A percentile compares a stretch with the other conserved stretches of the same genome.
These are phyloP conservation scores for Seriola dumerili DNA, from an alignment of 2,113 vertebrate species.

Conservation along the genomic window DNA sequence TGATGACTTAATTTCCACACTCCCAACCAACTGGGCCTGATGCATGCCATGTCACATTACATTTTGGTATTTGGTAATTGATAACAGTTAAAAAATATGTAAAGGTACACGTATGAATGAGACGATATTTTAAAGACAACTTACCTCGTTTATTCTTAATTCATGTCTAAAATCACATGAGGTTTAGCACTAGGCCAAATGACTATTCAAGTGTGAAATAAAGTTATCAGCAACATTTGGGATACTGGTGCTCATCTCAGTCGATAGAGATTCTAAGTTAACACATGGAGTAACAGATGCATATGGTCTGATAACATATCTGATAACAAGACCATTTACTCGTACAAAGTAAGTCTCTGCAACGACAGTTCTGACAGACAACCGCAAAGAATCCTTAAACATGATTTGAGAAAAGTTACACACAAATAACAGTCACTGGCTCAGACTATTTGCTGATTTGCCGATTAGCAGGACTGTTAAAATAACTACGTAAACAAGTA, in stretches of 20 bases:
- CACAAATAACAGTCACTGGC: neutral
- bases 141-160: neutral
- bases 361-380: neutral
- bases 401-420: neutral
- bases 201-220: neutral
- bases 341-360: neutral
- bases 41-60: neutral
- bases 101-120: neutral
- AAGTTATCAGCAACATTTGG: neutral
- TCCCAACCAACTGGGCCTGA: neutral
- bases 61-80: neutral
- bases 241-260: neutral
- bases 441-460: conserved; percentile 41
- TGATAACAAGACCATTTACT: neutral
- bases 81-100: too few species aligned
- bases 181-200: neutral
- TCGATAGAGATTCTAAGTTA: neutral
- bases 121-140: neutral
- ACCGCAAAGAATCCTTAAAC: neutral
- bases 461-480: neutral
- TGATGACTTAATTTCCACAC: neutral
- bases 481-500: neutral
- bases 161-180: neutral
- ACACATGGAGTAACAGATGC: neutral
- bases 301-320: neutral